Base-by-base conservation (phyloP, 2,888 invertebrate species). In the Papilio demoleus region DNA sequence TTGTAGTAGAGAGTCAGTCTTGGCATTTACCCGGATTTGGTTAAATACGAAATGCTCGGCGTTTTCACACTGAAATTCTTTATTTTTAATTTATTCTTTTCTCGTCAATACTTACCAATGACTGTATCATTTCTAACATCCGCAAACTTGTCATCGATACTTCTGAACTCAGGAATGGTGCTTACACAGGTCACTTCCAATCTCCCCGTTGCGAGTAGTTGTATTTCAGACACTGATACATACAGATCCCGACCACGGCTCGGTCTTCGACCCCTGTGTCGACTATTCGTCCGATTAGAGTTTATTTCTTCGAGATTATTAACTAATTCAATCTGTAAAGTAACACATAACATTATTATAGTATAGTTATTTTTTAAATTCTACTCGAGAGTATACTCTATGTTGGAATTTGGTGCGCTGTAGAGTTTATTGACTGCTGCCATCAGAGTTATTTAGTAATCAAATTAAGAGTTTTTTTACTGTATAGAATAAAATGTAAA, bases 101-200 rank as follows among this genome's bases (percentile, higher is more conserved):
- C n/a, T n/a, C n/a, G n/a, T n/a, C 19, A 11, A 38, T 40, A 8
- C 70, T 73, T 67, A 96, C 96, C 96, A 80, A 94, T 93, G 71
- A 95, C 95, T 53, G 95, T 95, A 77, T 94, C 94, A 74, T 94
- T 95, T 82, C 95, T 94, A 73, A 94, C 92, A 82, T 96, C 96
- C 56, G 96, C 96, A 79, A 95, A 96, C 80, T 94, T 94, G 79
- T 95, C 95, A 69, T 95, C 94, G 73, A 94, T 94, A 72, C 93
- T 95, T 69, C 96, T 93, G 78, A 95, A 95, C 75, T 95, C 95
- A 0, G 97, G 97, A 77, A 97, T 97, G 64, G 97, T 97, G 79
- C 96, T 94, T 83, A 96, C 93, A 81, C 97, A 97, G 70, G 95
- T 95, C 77, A 97, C 94, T 81, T 95, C 94, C 71, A 96, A 91